Evolutionary conservation across 2,888 invertebrate genomes (phyloP).

Genomic region (Graphium colonna): DNA sequence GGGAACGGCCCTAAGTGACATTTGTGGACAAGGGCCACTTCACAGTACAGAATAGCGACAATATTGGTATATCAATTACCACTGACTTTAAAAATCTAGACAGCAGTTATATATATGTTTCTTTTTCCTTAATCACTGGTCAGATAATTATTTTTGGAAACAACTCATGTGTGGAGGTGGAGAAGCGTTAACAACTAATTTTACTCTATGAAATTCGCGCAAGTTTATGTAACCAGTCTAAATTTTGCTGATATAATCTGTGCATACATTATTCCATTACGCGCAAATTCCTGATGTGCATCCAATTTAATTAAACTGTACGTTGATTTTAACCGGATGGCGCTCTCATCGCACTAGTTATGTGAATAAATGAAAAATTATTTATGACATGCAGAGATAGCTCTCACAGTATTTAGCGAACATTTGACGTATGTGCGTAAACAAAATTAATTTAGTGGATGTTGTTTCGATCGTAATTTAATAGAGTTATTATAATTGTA

Average conservation of each 20-base stretch:
- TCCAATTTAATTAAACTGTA: not conserved
- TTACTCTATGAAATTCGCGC: too few species aligned
- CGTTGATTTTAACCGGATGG: not conserved
- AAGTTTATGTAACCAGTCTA: not conserved
- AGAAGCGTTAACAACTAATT: too few species aligned
- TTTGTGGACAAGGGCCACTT: constrained; percentile 13
- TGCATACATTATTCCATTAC: not conserved
- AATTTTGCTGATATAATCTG: not conserved
- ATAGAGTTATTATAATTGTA: not conserved
- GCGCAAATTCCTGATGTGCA: constrained; percentile 1
- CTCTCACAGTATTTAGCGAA: not conserved
- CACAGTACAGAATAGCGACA: constrained; percentile 5
- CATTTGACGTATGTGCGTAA: not conserved
- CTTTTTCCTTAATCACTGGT: too few species aligned
- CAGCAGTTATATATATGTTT: too few species aligned
- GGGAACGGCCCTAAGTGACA: constrained; percentile 18
- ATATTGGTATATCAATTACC: not conserved
- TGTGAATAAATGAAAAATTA: not conserved
- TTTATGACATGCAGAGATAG: not conserved
- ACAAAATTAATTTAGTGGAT: not conserved
- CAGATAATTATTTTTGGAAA: too few species aligned
- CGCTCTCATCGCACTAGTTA: not conserved
- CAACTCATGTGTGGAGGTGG: too few species aligned
- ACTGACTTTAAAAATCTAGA: too few species aligned
- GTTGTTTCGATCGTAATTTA: not conserved